These are phyloP conservation scores for Campoplex capitator DNA, from an alignment of 2,888 invertebrate species.

Conservation along the genomic window DNA sequence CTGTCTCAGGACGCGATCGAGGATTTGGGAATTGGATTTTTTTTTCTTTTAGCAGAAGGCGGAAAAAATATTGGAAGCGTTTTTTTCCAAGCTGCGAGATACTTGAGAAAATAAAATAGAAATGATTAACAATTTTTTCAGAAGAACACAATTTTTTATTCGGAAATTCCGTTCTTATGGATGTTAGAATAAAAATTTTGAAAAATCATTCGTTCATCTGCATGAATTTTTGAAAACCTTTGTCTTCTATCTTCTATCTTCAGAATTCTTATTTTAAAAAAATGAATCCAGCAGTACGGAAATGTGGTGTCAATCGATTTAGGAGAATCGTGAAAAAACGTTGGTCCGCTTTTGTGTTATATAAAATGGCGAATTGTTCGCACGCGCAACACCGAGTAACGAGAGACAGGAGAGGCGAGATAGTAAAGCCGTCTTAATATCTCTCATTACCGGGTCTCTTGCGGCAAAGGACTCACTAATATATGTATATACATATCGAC, in stretches of 20 bases:
- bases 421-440: constrained; percentile 80
- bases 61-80: neutral
- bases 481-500: constrained; percentile 15
- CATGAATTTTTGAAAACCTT: neutral
- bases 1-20: constrained; percentile 40
- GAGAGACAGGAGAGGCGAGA: constrained; percentile 71
- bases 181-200: neutral
- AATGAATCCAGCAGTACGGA: neutral
- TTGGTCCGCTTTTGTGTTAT: constrained; percentile 54
- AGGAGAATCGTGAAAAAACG: neutral
- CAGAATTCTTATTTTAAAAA: too few species aligned
- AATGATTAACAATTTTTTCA: neutral
- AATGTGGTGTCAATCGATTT: neutral
- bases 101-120: neutral
- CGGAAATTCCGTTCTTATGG: too few species aligned
- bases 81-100: neutral
- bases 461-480: constrained; percentile 52
- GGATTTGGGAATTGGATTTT: constrained; percentile 67
- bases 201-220: neutral
- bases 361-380: constrained; percentile 75
- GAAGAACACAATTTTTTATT: too few species aligned
- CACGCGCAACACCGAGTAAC: constrained; percentile 35
- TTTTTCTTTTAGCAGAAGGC: constrained; percentile 17
- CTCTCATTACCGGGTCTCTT: constrained; percentile 79
- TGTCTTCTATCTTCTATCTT: too few species aligned